These are phyloP conservation scores for Nymphalis polychloros DNA, from an alignment of 2,888 invertebrate species.

Conservation along the genomic window DNA sequence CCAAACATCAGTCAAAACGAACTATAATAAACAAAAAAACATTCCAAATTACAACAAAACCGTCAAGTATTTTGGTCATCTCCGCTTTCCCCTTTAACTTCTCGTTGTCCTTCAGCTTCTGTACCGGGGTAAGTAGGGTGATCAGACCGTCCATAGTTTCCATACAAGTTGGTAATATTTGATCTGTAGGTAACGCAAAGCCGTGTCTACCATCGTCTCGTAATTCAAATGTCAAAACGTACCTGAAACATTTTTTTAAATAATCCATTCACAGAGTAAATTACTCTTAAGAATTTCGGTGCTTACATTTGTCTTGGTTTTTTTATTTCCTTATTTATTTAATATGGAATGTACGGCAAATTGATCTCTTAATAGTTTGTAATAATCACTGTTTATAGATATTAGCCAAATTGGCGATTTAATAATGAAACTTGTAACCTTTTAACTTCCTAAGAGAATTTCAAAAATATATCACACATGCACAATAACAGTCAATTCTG, in stretches of 20 bases:
- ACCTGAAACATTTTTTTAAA: conserved; percentile 49
- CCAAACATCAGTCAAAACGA: conserved; percentile 43
- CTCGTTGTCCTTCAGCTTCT: background rate
- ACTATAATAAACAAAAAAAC: conserved; percentile 55
- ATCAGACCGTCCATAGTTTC: conserved; percentile 82
- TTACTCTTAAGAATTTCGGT: background rate
- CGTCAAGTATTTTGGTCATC: conserved; percentile 40
- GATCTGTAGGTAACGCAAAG: conserved; percentile 83
- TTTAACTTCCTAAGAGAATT: too few species aligned
- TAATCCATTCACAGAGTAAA: background rate
- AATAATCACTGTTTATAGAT: too few species aligned
- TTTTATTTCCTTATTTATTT: too few species aligned
- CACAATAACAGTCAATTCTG: too few species aligned
- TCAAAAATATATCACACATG: too few species aligned
- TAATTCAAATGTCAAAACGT: conserved; percentile 86
- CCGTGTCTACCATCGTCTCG: conserved; percentile 83
- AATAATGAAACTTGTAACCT: too few species aligned
- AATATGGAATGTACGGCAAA: too few species aligned
- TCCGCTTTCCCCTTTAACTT: conserved; percentile 9
- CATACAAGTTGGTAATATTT: conserved; percentile 83
- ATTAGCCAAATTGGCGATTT: too few species aligned
- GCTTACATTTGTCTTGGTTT: too few species aligned
- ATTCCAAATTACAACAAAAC: conserved; percentile 48
- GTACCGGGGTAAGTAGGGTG: conserved; percentile 40
- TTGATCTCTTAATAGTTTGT: too few species aligned